Evolutionary conservation across 92 coral and sea anemone genomes (phyloP).

Genomic region (Actinernus sp.): DNA sequence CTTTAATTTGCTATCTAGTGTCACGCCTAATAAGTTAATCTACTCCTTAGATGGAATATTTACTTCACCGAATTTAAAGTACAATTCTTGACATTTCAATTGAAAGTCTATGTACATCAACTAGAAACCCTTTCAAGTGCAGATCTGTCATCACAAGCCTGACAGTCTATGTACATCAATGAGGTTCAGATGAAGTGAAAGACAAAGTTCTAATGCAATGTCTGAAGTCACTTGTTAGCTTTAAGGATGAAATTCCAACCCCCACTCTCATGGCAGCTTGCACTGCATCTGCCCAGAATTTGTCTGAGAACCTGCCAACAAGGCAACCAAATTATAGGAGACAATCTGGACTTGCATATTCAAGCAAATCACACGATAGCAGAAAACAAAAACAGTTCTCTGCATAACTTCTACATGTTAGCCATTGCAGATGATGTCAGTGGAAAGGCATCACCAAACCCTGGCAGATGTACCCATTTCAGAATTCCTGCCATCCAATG

Average conservation of each 20-base stretch:
- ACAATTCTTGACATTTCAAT: too few relatives aligned
- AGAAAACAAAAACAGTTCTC: constrained; percentile 50
- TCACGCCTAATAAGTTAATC: too few relatives aligned
- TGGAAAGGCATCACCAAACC: constrained; percentile 23
- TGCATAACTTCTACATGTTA: constrained; percentile 49
- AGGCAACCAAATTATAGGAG: constrained; percentile 52
- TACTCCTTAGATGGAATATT: too few relatives aligned
- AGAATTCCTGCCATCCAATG: constrained; percentile 34
- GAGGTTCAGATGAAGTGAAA: background rate
- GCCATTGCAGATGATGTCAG: constrained; percentile 52
- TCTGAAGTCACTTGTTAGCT: too few relatives aligned
- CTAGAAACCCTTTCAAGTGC: background rate
- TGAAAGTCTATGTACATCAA: too few relatives aligned
- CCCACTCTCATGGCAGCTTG: too few relatives aligned
- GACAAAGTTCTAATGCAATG: too few relatives aligned
- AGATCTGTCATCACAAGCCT: background rate
- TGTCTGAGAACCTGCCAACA: too few relatives aligned
- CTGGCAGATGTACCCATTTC: constrained; percentile 43
- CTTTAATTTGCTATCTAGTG: too few relatives aligned
- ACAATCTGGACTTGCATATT: constrained; percentile 53
- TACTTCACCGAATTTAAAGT: too few relatives aligned
- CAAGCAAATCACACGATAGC: constrained; percentile 54
- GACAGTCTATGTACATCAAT: background rate
- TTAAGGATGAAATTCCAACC: too few relatives aligned
- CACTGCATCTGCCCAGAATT: too few relatives aligned